phyloP scores from a whole-genome alignment of 1,140 invertebrate species.

The Drosophila tropicalis region DNA sequence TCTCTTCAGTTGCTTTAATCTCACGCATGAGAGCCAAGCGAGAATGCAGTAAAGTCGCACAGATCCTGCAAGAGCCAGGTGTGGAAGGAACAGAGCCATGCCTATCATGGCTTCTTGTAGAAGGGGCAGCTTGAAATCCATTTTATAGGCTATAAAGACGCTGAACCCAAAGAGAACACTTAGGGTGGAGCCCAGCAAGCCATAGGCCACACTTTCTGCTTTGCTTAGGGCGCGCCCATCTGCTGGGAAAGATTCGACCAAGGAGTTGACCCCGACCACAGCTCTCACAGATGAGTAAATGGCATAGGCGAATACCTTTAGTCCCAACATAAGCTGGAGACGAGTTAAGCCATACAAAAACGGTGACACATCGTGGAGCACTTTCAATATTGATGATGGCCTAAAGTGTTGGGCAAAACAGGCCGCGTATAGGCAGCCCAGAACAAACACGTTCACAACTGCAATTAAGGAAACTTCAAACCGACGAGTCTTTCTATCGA shows the following conservation, averaged over 20 bases:
- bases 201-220: slow-evolving; percentile 51
- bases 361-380: slow-evolving; percentile 61
- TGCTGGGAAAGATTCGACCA: slow-evolving; percentile 35
- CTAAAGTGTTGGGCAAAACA: slow-evolving; percentile 71
- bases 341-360: slow-evolving; percentile 56
- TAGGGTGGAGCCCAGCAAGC: slow-evolving; percentile 59
- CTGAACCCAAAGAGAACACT: slow-evolving; percentile 46
- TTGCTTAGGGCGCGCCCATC: background rate
- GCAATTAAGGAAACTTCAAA: slow-evolving; percentile 52
- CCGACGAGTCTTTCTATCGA: slow-evolving; percentile 49
- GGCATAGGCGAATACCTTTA: slow-evolving; percentile 56
- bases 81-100: slow-evolving; percentile 64
- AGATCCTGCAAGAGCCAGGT: slow-evolving; percentile 56
- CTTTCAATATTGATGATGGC: slow-evolving; percentile 45
- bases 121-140: slow-evolving; percentile 71
- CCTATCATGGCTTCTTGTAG: slow-evolving; percentile 64
- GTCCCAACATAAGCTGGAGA: slow-evolving; percentile 58
- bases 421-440: slow-evolving; percentile 50
- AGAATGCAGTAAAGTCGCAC: slow-evolving; percentile 54
- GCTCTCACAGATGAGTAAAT: slow-evolving; percentile 48
- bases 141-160: slow-evolving; percentile 71
- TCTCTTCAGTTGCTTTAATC: slow-evolving; percentile 30
- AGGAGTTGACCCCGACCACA: slow-evolving; percentile 32
- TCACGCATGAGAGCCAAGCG: slow-evolving; percentile 45
- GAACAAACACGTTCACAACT: slow-evolving; percentile 43